Conservation (phyloP, 2,797 vertebrate genomes). For the Periparus ater region DNA sequence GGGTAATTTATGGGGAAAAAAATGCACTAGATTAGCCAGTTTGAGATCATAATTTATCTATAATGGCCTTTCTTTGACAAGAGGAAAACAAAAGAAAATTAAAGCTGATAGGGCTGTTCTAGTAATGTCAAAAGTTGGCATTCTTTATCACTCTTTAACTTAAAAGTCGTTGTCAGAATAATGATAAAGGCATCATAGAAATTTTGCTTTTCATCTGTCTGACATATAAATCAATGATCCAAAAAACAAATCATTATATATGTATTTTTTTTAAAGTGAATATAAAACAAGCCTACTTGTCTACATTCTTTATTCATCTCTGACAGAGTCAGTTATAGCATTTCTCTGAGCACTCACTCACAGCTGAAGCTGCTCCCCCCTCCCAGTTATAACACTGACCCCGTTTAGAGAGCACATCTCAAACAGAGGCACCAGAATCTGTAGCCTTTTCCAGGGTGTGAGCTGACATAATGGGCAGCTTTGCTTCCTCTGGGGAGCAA, state of each 20-base stretch:
- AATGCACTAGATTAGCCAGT: conserved; percentile 43
- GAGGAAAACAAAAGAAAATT: conserved; percentile 56
- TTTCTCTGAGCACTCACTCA: conserved; percentile 50
- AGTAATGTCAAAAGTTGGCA: conserved; percentile 69
- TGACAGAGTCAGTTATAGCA: conserved; percentile 35
- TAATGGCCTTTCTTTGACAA: conserved; percentile 63
- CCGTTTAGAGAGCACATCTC: conserved; percentile 62
- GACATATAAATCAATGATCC: conserved; percentile 74
- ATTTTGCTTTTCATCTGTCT: conserved; percentile 75
- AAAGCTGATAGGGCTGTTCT: conserved; percentile 66
- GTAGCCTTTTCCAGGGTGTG: conserved; percentile 66
- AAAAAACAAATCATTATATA: conserved; percentile 55
- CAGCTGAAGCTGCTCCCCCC: conserved; percentile 62
- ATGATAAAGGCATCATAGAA: conserved; percentile 72
- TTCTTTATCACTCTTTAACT: conserved; percentile 74
- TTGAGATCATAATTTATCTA: conserved; percentile 65
- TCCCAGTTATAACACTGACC: conserved; percentile 68
- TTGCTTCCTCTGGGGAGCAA: conserved; percentile 67
- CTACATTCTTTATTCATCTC: neutral
- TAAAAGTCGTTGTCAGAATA: conserved; percentile 73
- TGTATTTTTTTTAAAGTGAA: conserved; percentile 45
- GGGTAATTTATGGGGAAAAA: conserved; percentile 29
- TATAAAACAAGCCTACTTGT: conserved; percentile 21
- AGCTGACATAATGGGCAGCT: conserved; percentile 73
- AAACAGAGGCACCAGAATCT: conserved; percentile 15